Evolutionary conservation across 2,797 vertebrate genomes (phyloP), one percentile per base, ranked within the genome.

Genomic region (Pseudotriccus pelzelni): DNA sequence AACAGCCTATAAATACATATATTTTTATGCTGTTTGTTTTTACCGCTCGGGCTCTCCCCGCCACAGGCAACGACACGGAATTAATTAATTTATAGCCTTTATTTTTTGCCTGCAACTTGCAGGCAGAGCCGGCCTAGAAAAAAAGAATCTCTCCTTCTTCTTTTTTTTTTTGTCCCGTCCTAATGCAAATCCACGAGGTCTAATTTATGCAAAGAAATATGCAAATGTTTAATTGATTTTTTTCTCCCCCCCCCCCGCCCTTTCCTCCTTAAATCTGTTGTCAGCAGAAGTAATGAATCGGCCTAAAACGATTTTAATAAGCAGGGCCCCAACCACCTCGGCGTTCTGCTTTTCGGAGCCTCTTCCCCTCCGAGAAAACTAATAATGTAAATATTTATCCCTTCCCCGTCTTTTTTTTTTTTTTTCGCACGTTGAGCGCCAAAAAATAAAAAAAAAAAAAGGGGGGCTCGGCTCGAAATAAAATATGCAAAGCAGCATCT

Each of bases 221-320:
- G 98, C 97, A 97, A 98, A 98, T 97, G 56, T 87, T 96, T 97
- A 98, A 98, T 98, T 98, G 97, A 98, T 98, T 98, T 93, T 97
- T 96, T 97, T 20, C 43, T 13, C 37, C 37, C 37, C 37, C 37
- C 37, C 37, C 37, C 12, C 37, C 37, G 37, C 37, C 12, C 37
- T 39, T 39, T 39, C 43, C 43, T 44, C 50, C 91, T 97, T 95
- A 97, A 97, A 97, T 97, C 97, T 97, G 96, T 97, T 98, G 97
- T 98, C 98, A 98, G 96, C 92, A 92, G 96, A 98, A 98, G 95
- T 97, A 98, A 97, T 98, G 94, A 97, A 96, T 96, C 93, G 96
- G 93, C 90, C 96, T 97, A 97, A 97, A 97, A 95, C 94, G 94
- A 97, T 97, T 97, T 98, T 97, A 97, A 97, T 98, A 97, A 97